These are phyloP conservation scores for Clarias magur DNA, from an alignment of 2,113 vertebrate species.

Conservation along the genomic window DNA sequence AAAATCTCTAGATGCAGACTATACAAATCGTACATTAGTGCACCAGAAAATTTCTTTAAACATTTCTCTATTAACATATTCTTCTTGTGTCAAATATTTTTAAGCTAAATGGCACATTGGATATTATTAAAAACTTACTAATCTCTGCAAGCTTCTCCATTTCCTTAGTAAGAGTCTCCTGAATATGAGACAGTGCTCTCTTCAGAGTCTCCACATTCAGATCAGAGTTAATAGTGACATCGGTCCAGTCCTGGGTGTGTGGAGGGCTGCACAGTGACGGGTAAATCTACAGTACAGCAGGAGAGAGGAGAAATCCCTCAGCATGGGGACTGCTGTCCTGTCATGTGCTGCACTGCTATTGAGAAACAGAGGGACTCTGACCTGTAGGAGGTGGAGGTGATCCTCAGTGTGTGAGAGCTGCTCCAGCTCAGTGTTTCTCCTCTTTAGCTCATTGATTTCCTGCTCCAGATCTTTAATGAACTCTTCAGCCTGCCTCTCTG, in stretches of 20 bases:
- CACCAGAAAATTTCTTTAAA: no score
- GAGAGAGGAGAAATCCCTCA: slow-evolving; percentile 22
- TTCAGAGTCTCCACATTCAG: slow-evolving; percentile 6
- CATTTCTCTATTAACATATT: no score
- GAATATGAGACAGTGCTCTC: neutral
- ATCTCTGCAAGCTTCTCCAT: neutral
- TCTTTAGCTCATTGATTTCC: no score
- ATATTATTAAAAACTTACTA: neutral
- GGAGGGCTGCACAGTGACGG: neutral
- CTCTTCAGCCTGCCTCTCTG: no score
- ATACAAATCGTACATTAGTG: no score
- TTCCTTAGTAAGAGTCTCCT: neutral
- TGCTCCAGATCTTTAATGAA: no score
- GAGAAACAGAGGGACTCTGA: neutral
- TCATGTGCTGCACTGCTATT: slow-evolving; percentile 2
- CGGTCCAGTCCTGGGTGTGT: slow-evolving; percentile 21
- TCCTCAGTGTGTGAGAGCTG: no score
- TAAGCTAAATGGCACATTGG: no score
- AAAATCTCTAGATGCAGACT: no score
- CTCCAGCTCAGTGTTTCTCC: no score
- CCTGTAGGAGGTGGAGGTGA: no score
- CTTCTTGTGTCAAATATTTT: no score
- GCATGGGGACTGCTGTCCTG: slow-evolving; percentile 7
- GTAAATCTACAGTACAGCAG: slow-evolving; percentile 27
- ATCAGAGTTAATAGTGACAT: neutral